These are phyloP conservation scores for Artibeus lituratus DNA, from an alignment of 2,797 vertebrate species.

Conservation along the genomic window DNA sequence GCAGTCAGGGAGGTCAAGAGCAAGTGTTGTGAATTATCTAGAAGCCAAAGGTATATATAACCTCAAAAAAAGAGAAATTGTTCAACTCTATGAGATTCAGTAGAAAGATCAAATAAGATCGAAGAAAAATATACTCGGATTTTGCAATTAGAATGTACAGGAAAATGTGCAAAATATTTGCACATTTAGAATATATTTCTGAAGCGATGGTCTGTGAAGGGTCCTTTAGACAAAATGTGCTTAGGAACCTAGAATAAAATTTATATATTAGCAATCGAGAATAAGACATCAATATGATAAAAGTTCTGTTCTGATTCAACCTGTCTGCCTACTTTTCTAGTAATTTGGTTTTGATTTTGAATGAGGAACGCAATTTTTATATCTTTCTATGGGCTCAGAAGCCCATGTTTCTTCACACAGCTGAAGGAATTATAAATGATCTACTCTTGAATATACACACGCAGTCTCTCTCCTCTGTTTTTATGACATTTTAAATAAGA, in stretches of 20 bases:
- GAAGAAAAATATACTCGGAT: neutral
- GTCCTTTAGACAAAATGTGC: neutral
- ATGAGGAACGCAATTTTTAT: slow-evolving; percentile 4
- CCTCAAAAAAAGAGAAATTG: neutral
- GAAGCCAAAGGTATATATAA: neutral
- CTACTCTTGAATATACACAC: neutral
- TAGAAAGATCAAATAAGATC: neutral
- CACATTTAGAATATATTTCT: neutral
- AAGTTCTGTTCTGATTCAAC: neutral
- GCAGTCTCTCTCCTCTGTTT: slow-evolving; percentile 51
- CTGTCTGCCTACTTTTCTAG: neutral
- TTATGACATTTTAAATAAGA: slow-evolving; percentile 79
- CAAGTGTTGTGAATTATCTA: neutral
- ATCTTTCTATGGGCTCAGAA: slow-evolving; percentile 13
- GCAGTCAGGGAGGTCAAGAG: neutral
- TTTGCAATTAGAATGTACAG: neutral
- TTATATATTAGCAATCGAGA: neutral
- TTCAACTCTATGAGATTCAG: neutral
- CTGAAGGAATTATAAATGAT: slow-evolving; percentile 71
- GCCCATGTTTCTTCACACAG: slow-evolving; percentile 40
- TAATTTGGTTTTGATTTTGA: slow-evolving; percentile 30
- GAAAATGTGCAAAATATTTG: neutral
- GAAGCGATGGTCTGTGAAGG: neutral
- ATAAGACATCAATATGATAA: neutral
- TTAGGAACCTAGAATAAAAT: slow-evolving; percentile 17